Base-by-base conservation (phyloP, 2,797 vertebrate species). In the Thaleichthys pacificus region DNA sequence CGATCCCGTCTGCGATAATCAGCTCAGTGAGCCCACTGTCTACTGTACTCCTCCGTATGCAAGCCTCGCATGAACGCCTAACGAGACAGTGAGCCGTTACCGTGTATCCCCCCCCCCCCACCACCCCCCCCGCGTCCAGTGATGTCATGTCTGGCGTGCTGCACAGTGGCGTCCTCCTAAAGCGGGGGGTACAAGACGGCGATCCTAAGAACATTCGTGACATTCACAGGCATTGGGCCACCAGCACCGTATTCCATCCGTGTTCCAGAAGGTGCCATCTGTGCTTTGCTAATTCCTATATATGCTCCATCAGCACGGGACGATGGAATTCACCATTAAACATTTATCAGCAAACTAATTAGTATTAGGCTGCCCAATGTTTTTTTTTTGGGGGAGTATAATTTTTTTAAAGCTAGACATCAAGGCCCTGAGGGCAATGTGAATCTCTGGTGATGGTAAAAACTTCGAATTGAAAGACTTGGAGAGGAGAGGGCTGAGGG, bases 1-100 rank as follows among this genome's bases (percentile, higher is more conserved):
- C n/a, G 66, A 67, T 51, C 66, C 19, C 24, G 47, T 24, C 49
- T 67, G 17, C 24, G 66, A 54, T 54, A 54, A 67, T 54, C 65
- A 49, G 11, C 42, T 11, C 21, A 49, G 42, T 26, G 64, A 47
- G 65, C 65, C 14, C 6, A 7, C 42, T 54, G 65, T 66, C 42
- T 0, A 26, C 5, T 12, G 24, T 24, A 6, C 4, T 17, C 42
- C 47, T 66, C 64, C 0, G 35, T 14, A 47, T 8, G 7, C 35
- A 47, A 19, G 17, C 28, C 17, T 19, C 28, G 15, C 17, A 35
- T 2, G n/a, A 24, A 42, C 38, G 8, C 35, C 21, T 8, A 47
- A n/a, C 21, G 63, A 65, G 35, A 63, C 14, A 35, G 1, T 14
- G 14, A 14, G 49, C 49, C 17, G 12, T 51, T 51, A 3, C 15